Percentiles rank a stretch among this genome's conserved stretches.
Conservation (phyloP, 1,140 invertebrate species). For the Ips nitidus region DNA sequence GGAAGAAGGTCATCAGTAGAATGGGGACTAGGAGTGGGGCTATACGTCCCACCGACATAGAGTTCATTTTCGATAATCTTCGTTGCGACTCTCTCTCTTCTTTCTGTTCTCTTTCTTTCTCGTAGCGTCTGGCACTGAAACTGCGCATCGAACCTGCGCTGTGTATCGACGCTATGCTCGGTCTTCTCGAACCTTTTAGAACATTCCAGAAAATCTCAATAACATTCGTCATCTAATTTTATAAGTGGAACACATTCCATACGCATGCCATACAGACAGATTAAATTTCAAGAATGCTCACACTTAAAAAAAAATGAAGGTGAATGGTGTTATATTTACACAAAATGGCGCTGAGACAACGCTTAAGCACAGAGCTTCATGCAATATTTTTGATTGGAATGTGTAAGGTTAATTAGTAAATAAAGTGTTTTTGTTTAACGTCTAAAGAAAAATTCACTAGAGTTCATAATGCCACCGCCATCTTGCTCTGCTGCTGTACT, state of each 20-base stretch:
- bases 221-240: neutral
- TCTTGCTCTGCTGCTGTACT: constrained; percentile 13
- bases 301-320: too few species aligned
- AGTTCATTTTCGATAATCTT: constrained; percentile 63
- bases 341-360: too few species aligned
- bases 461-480: constrained; percentile 4
- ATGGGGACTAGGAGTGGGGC: constrained; percentile 70
- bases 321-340: too few species aligned
- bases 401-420: too few species aligned
- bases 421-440: too few species aligned
- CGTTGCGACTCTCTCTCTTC: constrained; percentile 74
- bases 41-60: constrained; percentile 48
- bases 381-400: too few species aligned
- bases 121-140: constrained; percentile 74
- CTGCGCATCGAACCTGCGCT: constrained; percentile 77
- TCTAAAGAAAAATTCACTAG: too few species aligned
- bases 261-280: too few species aligned
- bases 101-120: constrained; percentile 75
- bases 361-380: too few species aligned
- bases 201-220: constrained; percentile 1
- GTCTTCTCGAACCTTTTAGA: constrained; percentile 72
- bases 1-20: constrained; percentile 77
- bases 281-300: too few species aligned
- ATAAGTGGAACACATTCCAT: neutral
- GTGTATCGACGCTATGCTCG: constrained; percentile 77